These are phyloP conservation scores for Hemibates koningsi DNA, from an alignment of 2,113 vertebrate genomes.

Conservation along the genomic window DNA sequence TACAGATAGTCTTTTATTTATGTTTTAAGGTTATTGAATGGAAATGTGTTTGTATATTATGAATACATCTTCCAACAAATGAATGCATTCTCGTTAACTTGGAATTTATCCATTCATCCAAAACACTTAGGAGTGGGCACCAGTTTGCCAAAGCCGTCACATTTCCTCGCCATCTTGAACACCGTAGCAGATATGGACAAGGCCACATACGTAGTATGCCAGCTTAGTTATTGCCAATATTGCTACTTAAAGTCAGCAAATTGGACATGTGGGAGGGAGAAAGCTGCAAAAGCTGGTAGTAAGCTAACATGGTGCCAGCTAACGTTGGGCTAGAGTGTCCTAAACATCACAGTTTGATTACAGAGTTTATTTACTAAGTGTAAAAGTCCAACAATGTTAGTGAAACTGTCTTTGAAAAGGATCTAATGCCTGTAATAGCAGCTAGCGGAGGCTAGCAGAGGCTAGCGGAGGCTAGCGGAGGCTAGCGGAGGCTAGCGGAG, in stretches of 20 bases:
- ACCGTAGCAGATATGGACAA: neutral
- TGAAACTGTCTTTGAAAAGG: neutral
- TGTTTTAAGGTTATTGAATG: neutral
- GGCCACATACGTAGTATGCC: neutral
- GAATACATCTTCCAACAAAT: neutral
- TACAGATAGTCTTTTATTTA: neutral
- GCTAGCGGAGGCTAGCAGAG: neutral
- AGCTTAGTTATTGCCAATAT: neutral
- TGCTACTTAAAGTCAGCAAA: neutral
- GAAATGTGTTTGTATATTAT: neutral
- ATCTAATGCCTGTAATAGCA: neutral
- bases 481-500: accelerated
- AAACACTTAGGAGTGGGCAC: neutral
- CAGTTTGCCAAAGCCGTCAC: neutral
- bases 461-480: accelerated
- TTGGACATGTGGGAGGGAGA: neutral
- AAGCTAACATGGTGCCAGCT: neutral
- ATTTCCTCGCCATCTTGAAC: neutral
- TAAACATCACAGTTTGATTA: neutral
- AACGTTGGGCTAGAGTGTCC: neutral
- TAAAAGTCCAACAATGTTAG: neutral
- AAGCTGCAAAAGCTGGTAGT: neutral
- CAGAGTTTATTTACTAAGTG: neutral
- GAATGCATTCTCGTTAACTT: neutral
- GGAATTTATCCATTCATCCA: neutral